Base-by-base conservation (phyloP, 1,140 invertebrate species). In the Mycetomoellerius zeteki region DNA sequence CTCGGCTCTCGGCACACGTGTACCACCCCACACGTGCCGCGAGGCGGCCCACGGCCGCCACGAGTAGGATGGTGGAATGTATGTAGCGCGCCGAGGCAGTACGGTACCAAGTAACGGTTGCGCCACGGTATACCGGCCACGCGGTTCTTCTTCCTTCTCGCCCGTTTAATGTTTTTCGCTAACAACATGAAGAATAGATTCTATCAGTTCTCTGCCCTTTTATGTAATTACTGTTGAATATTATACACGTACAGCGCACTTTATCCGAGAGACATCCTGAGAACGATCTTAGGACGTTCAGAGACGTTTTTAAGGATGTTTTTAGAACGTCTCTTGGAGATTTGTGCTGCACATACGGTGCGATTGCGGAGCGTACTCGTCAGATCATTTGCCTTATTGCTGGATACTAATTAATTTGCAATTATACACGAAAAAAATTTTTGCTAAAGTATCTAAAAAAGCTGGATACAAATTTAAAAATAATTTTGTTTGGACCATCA, bases 71-170 rank as follows among this genome's bases (percentile, higher is more conserved):
- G 60, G 37, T 60, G 58, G 76, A 60, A 50, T 85, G 58, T 50
- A 64, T 30, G 47, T 60, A 60, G 60, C 50, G 60, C 50, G 14
- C 30, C 30, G 50, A 85, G 43, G 58, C 87, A 86, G 85, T 87
- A 91, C 80, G 81, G 88, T 89, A 90, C 47, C 75, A 77, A 71
- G 89, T 90, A 86, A 88, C 90, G 90, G 76, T 89, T 67, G 85
- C 85, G 85, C 87, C 87, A 88, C 33, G 73, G 54, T 47, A 60
- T 62, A 69, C 73, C 21, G 72, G 47, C 52, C 50, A 62, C 56
- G 62, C 24, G 62, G 24, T 82, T 8, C 5, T 60, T 8, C 21
- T 5, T 6, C 21, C 7, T 10, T 60, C 8, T 2, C 2, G 64
- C 10, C n/a, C 27, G 16, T 21, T 47, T 37, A 10, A 43, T 43